Conservation (phyloP, 2,797 vertebrate genomes). For the Jordanella pulchra region DNA sequence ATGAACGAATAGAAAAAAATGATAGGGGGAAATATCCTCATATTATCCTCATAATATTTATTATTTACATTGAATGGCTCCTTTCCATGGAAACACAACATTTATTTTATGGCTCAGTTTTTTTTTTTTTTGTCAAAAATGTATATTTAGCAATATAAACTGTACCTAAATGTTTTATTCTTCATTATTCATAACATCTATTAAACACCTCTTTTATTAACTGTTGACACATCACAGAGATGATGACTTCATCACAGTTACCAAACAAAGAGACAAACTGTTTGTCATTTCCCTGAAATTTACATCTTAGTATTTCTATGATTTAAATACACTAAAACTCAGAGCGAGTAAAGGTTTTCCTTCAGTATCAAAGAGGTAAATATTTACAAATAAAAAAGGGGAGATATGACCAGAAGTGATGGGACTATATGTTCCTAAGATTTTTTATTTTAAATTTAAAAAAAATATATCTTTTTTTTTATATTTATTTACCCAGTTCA, state of each 20-base stretch:
- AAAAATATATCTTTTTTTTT: constrained; percentile 47
- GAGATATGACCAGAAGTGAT: constrained; percentile 55
- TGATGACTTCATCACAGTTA: constrained; percentile 41
- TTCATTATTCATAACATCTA: neutral
- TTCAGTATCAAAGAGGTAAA: constrained; percentile 59
- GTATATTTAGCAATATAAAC: neutral
- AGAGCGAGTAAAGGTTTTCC: constrained; percentile 49
- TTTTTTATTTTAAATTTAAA: constrained; percentile 68
- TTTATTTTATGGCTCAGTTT: neutral
- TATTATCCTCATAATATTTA: no score
- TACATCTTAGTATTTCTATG: constrained; percentile 57
- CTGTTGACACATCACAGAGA: constrained; percentile 12
- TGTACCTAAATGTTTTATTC: neutral
- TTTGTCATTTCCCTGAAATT: constrained; percentile 64
- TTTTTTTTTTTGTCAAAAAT: neutral
- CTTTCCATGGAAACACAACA: neutral
- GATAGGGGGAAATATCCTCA: no score
- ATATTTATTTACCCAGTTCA: constrained; percentile 62
- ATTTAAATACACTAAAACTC: constrained; percentile 55
- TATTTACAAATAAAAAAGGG: constrained; percentile 57
- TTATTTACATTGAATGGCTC: no score
- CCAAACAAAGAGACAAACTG: constrained; percentile 47
- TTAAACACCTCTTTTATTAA: neutral
- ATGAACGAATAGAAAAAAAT: no score
- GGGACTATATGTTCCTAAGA: constrained; percentile 59